Base-by-base conservation (phyloP, 2,113 vertebrate genomes). In the Sceloporus tristichus region DNA sequence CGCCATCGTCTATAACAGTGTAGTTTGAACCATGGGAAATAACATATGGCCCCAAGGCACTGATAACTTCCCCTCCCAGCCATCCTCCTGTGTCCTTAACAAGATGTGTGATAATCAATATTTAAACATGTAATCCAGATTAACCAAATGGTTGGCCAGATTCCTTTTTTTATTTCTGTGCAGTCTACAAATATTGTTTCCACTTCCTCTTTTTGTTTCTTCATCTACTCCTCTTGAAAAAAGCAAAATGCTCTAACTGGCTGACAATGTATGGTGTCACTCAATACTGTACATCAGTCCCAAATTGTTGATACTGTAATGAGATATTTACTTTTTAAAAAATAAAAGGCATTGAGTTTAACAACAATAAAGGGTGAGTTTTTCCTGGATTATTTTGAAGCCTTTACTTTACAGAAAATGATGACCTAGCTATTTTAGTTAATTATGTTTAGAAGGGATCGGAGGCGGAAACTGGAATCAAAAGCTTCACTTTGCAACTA, bases 301-400 rank as follows among this genome's bases (percentile, higher is more conserved):
- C 84, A 62, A 34, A 82, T 84, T 88, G 66, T 81, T 89, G 76
- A 82, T 56, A 18, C 65, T 65, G 74, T 71, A 88, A 91, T 75
- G 79, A 82, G 10, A 91, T 88, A 84, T 91, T 94, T 93, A 87
- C 88, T 91, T 48, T 94, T 92, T 86, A 66, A 88, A 65, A 90
- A 79, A 59, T 21, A 65, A 34, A 34, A 59, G 25, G 62, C 70
- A 65, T 92, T 90, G 85, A 91, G 87, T 93, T 18, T 92, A 90
- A 89, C 89, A 91, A 83, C 88, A 93, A 91, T 78, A 84, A 80
- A 90, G 29, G 88, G 65, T 18, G 13, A 14, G 59, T 59, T 59
- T 77, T 80, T 38, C 19, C 92, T 93, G 87, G 87, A 88, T 92
- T 90, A 93, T 76, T 83, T 88, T 77, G 82, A 87, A 81, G 62